phyloP scores from a whole-genome alignment of 2,113 vertebrate species.

The Aphyosemion australe region DNA sequence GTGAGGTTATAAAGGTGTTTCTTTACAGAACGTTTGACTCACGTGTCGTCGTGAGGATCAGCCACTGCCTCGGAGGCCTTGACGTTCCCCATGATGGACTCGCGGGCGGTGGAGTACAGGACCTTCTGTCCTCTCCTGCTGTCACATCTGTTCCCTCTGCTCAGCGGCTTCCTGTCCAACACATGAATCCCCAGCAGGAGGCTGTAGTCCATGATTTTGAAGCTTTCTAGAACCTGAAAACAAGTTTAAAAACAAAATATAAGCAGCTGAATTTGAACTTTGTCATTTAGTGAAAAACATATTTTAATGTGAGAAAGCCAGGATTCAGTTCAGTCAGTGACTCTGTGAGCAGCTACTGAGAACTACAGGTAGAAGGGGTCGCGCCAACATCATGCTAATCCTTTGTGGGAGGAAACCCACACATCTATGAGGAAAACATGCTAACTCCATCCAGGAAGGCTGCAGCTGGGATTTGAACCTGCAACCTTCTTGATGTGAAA shows the following conservation, averaged over 20 bases:
- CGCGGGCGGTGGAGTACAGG: constrained; percentile 95
- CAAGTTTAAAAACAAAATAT: not conserved
- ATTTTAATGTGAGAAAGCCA: no score
- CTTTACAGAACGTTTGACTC: constrained; percentile 52
- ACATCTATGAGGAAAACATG: no score
- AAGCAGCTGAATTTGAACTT: not conserved
- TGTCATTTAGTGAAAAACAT: no score
- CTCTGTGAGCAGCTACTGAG: not conserved
- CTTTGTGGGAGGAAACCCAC: no score
- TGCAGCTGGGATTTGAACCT: no score
- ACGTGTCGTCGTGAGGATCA: constrained; percentile 84
- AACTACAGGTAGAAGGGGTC: no score
- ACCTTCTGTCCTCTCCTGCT: constrained; percentile 89
- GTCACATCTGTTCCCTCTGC: constrained; percentile 80
- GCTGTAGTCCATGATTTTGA: constrained; percentile 99
- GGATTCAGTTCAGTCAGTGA: no score
- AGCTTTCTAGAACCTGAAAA: constrained; percentile 92
- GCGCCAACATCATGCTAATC: no score
- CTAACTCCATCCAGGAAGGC: no score
- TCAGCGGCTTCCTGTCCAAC: constrained; percentile 80
- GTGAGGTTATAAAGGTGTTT: no score
- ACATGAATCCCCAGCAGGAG: constrained; percentile 92
- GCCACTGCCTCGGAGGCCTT: constrained; percentile 82
- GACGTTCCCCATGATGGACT: constrained; percentile 92
- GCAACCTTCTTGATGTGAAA: no score